These are phyloP conservation scores for Enteromius argenteus DNA, from an alignment of 2,797 vertebrate genomes.

Conservation along the genomic window DNA sequence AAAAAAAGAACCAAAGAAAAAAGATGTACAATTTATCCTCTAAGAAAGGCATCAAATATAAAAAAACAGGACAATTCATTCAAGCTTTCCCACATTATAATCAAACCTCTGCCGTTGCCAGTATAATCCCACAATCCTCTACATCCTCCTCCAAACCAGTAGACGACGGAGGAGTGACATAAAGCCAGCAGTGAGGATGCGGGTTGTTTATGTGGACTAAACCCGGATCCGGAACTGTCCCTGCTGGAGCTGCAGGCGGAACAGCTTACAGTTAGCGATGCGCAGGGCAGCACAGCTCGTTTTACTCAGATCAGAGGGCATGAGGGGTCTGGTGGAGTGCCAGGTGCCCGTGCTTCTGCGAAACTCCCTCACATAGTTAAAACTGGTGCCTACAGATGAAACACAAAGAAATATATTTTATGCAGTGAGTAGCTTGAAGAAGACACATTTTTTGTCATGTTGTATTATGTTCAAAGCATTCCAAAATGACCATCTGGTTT, in stretches of 20 bases:
- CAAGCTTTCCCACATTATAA: constrained; percentile 5
- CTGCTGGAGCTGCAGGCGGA: constrained; percentile 93
- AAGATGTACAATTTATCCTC: constrained; percentile 10
- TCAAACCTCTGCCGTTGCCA: constrained; percentile 13
- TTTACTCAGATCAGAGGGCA: constrained; percentile 89
- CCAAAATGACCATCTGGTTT: not conserved
- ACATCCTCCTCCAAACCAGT: constrained; percentile 19
- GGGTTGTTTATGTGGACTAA: constrained; percentile 73
- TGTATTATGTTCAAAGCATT: not conserved
- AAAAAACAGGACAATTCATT: constrained; percentile 13
- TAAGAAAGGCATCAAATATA: not conserved
- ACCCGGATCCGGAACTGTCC: constrained; percentile 91
- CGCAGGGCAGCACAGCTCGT: constrained; percentile 89
- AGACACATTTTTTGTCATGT: not conserved
- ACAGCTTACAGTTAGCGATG: constrained; percentile 96
- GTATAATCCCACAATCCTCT: constrained; percentile 10
- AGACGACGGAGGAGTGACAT: constrained; percentile 29
- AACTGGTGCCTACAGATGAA: constrained; percentile 84
- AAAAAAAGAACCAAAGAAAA: constrained; percentile 22
- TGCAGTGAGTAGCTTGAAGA: not conserved
- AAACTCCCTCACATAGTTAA: constrained; percentile 96
- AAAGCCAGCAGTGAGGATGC: not conserved
- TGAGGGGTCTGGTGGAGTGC: constrained; percentile 90
- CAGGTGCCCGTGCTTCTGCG: constrained; percentile 94
- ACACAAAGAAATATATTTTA: not conserved